Base-by-base conservation (phyloP, 2,113 vertebrate species). In the Salvelinus namaycush region DNA sequence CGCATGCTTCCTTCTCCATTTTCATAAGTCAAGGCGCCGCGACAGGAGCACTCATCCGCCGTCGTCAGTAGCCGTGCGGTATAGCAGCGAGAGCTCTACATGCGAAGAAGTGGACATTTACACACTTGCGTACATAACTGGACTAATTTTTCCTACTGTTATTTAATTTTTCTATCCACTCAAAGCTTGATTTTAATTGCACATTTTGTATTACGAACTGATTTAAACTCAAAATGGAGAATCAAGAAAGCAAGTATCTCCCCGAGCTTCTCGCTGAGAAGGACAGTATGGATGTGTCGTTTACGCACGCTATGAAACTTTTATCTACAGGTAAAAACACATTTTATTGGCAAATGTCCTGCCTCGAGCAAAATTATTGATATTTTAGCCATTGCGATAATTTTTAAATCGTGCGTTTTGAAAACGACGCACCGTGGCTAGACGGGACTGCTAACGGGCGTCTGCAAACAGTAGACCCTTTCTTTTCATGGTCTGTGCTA, bases 221-320 rank as follows among this genome's bases (percentile, higher is more conserved):
- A 75, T 76, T 39, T 20, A 71, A 88, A 88, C 68, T 87, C 85
- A 90, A 93, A 87, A 98, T 98, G 97, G 96, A 96, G 94, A 94
- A 95, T 89, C 95, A 96, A 80, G 95, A 96, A 81, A 91, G 89
- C 73, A 95, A 96, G 92, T 97, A 96, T 83, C 92, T 97, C 81
- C 96, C 96, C 76, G 94, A 97, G 93, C 95, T 97, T 84, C 94
- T 96, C 94, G 96, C 96, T 71, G 96, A 97, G 86, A 97, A 96
- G 88, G 96, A 97, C 92, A 96, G 92, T 86, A 87, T 97, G 92
- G 96, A 97, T 87, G 88, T 93, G 74, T 97, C 96, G 80, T 98
- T 98, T 88, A 95, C 96, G 67, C 96, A 98, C 81, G 96, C 96
- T 12, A 95, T 94, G 93, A 96, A 97, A 93, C 96, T 98, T 89